These are phyloP conservation scores for Scelioninae gen. 1 DNA, from an alignment of 2,888 invertebrate species.

Conservation along the genomic window DNA sequence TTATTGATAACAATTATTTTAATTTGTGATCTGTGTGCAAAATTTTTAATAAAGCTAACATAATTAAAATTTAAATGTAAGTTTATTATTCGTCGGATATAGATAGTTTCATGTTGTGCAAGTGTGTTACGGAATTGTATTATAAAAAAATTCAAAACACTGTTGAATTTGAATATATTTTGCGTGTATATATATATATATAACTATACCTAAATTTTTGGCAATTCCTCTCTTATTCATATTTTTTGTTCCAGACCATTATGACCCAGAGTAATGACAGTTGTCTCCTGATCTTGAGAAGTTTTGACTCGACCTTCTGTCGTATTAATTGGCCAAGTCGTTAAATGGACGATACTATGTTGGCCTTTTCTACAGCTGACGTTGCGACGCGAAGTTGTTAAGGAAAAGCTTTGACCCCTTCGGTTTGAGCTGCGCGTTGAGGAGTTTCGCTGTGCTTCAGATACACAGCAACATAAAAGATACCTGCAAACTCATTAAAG, in stretches of 20 bases:
- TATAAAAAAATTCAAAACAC: too few relatives aligned
- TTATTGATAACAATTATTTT: too few relatives aligned
- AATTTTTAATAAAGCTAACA: too few relatives aligned
- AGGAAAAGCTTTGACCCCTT: slow-evolving; percentile 78
- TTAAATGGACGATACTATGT: slow-evolving; percentile 74
- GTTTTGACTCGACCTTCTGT: slow-evolving; percentile 62
- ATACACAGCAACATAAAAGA: slow-evolving; percentile 75
- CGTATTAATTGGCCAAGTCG: slow-evolving; percentile 72
- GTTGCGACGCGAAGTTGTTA: slow-evolving; percentile 77
- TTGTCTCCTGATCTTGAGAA: slow-evolving; percentile 79
- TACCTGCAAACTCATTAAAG: slow-evolving; percentile 74
- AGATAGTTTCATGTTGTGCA: too few relatives aligned
- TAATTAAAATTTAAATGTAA: too few relatives aligned
- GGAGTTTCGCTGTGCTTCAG: slow-evolving; percentile 74
- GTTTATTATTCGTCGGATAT: too few relatives aligned
- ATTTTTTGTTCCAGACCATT: slow-evolving; percentile 76
- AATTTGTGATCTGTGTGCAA: too few relatives aligned
- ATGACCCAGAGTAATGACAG: slow-evolving; percentile 75
- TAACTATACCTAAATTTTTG: too few relatives aligned
- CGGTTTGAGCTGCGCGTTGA: slow-evolving; percentile 76
- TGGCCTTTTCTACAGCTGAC: slow-evolving; percentile 77
- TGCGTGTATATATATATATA: too few relatives aligned
- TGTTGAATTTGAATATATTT: too few relatives aligned
- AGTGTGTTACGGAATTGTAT: too few relatives aligned
- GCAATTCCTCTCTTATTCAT: slow-evolving; percentile 45